A percentile compares a stretch with the other conserved stretches of the same genome.
Conservation (phyloP, 2,888 invertebrate species). For the Ornithoptera priamus region DNA sequence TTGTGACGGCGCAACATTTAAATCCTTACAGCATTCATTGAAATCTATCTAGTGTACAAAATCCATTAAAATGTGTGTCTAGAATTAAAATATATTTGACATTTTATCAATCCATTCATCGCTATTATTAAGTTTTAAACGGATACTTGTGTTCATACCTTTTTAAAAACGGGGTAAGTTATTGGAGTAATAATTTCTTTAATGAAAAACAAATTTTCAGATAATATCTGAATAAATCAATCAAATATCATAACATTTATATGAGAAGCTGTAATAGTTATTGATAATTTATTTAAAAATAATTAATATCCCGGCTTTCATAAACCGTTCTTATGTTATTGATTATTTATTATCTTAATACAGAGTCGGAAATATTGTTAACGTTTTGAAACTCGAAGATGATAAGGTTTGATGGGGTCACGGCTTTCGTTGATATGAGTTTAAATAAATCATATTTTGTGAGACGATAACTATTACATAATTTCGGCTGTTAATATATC, state of each 20-base stretch:
- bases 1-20: constrained; percentile 74
- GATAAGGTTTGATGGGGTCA: constrained; percentile 26
- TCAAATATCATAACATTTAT: not conserved
- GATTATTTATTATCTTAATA: constrained; percentile 13
- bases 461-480: not conserved
- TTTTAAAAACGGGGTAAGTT: constrained; percentile 20
- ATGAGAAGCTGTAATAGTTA: not conserved
- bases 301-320: not conserved
- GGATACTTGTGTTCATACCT: not conserved
- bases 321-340: constrained; percentile 3
- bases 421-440: constrained; percentile 22
- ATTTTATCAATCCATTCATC: constrained; percentile 4
- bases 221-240: not conserved
- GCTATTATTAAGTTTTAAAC: not conserved
- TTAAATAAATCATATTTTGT: not conserved
- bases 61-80: constrained; percentile 36
- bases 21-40: constrained; percentile 47
- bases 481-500: not conserved
- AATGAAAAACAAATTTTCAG: not conserved
- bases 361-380: not conserved
- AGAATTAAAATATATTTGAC: not conserved
- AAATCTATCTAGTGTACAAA: constrained; percentile 41
- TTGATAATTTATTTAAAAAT: not conserved
- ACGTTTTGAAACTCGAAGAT: constrained; percentile 16
- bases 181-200: not conserved